Evolutionary conservation across 2,113 vertebrate species (phyloP), one percentile per base, ranked within the genome.

Genomic region (Sinosuthora webbiana): DNA sequence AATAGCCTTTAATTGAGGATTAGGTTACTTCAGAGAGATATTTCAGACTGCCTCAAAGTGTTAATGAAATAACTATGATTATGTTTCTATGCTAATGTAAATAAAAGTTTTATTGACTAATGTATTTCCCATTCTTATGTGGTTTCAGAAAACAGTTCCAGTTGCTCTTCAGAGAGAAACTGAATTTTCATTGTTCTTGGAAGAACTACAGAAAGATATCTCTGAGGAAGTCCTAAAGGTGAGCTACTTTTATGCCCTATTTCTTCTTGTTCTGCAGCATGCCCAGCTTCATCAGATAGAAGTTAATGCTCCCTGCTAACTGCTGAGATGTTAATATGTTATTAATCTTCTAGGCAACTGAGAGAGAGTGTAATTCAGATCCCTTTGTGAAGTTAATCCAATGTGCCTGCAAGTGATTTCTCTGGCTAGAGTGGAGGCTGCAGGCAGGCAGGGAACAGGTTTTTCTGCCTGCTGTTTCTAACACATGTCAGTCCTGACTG

Each of bases 171-270:
- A 76, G 77, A 98, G 93, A 90, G 98, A 99, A 94, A 97, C 99
- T 60, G 98, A 99, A 95, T 99, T 99, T 96, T 97, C 99, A 39
- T 95, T 99, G 74, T 97, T 99, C 25, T 97, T 99, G 94, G 99
- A 99, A 95, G 98, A 99, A 27, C 96, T 99, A 42, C 98, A 97
- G 57, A 97, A 98, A 68, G 97, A 98, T 77, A 94, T 99, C 67
- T 87, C 98, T 50, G 97, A 98, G 88, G 95, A 98, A 71, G 94
- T 97, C 49, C 94, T 99, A 37, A 98, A 98, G 98, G 99, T 98
- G 53, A 97, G 87, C n/a, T 87, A 10, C 15, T 64, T 83, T 22
- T 42, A 0, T 64, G 16, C 33, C 7, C 17, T 82, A 0, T 22
- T 70, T 15, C 33, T 41, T 92, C 42, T 39, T 73, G 13, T 83